These are phyloP conservation scores for Drosophila fuyamai DNA, from an alignment of 1,140 invertebrate genomes.

Conservation along the genomic window DNA sequence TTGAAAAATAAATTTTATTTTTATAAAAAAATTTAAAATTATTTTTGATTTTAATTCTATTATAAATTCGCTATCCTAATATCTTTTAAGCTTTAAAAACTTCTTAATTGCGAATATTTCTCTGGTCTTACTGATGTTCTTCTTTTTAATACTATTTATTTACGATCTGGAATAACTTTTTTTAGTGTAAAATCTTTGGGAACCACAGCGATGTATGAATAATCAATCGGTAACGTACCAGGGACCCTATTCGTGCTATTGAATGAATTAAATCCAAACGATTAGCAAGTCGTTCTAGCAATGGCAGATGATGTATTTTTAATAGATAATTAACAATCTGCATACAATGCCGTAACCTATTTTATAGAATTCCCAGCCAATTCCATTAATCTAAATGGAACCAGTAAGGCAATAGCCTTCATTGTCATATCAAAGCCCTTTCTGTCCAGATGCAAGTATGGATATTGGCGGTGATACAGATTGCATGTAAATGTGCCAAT, in stretches of 20 bases:
- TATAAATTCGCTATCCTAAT: too few relatives aligned
- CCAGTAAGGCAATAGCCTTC: constrained; percentile 11
- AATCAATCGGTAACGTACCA: constrained; percentile 27
- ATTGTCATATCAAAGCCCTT: constrained; percentile 24
- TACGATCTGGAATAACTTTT: background rate
- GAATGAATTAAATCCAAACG: constrained; percentile 36
- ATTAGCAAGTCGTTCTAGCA: constrained; percentile 39
- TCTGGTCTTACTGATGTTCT: background rate
- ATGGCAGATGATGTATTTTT: constrained; percentile 43
- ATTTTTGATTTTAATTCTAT: too few relatives aligned
- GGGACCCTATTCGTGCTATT: constrained; percentile 32
- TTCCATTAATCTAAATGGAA: constrained; percentile 22
- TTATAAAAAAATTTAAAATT: too few relatives aligned
- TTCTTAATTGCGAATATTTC: background rate
- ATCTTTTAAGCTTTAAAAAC: background rate
- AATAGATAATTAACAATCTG: constrained; percentile 24
- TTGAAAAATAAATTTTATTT: too few relatives aligned
- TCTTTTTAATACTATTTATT: background rate
- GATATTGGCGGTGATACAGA: constrained; percentile 20
- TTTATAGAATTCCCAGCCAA: constrained; percentile 14
- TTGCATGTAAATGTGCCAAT: constrained; percentile 48
- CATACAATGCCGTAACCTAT: constrained; percentile 34
- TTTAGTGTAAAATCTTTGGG: constrained; percentile 4
- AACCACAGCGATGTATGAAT: constrained; percentile 27
- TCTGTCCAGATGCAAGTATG: constrained; percentile 22